Conservation (phyloP, 2,113 vertebrate genomes). For the Bettongia penicillata region DNA sequence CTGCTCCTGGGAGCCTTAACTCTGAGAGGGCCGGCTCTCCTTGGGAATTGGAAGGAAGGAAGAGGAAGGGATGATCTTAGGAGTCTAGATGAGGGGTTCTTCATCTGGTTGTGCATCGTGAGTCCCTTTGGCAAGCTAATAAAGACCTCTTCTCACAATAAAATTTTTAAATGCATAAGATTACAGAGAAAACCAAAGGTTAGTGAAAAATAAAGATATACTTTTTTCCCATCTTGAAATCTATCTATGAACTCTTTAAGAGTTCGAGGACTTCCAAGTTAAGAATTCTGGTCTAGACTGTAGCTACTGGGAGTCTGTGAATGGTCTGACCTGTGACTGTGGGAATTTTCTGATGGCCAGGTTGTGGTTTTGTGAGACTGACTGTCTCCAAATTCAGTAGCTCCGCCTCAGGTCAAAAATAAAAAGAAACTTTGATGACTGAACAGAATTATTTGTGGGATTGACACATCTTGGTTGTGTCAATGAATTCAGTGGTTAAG, state of each 20-base stretch:
- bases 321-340: neutral
- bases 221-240: neutral
- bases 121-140: neutral
- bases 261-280: neutral
- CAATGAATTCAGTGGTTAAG: neutral
- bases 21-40: neutral
- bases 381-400: neutral
- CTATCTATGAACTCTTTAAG: neutral
- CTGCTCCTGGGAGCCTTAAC: neutral
- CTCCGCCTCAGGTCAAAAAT: neutral
- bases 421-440: neutral
- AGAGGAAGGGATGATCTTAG: neutral
- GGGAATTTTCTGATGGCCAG: neutral
- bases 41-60: neutral
- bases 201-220: neutral
- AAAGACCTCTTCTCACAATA: neutral
- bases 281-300: neutral
- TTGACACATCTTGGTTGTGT: slow-evolving; percentile 28
- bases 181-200: neutral
- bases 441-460: neutral
- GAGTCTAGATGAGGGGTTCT: neutral
- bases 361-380: neutral
- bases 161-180: neutral
- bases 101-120: neutral
- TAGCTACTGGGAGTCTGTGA: neutral